A percentile compares a stretch with the other conserved stretches of the same genome.
These are phyloP conservation scores for Parazoanthus darwini DNA, from an alignment of 92 coral and sea anemone genomes.

Conservation along the genomic window DNA sequence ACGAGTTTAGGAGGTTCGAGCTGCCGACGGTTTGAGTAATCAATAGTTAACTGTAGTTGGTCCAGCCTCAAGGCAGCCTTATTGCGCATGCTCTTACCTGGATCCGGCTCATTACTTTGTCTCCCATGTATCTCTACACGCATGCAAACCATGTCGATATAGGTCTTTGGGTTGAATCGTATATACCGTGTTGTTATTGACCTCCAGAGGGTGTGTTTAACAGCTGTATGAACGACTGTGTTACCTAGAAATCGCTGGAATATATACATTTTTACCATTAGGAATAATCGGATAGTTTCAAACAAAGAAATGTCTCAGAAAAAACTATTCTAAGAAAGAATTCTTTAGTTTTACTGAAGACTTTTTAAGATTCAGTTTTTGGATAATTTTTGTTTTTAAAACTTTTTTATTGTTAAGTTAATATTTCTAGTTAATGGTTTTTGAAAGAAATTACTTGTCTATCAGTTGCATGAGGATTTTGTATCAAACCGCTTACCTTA, in stretches of 20 bases:
- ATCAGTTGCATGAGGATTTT: not conserved
- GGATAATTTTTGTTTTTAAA: no score
- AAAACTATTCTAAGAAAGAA: no score
- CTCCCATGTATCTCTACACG: conserved; percentile 41
- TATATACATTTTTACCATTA: no score
- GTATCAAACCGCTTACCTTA: not conserved
- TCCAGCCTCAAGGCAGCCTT: no score
- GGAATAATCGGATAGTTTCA: no score
- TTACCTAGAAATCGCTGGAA: conserved; percentile 25
- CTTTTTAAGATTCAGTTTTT: no score
- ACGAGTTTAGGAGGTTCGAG: no score
- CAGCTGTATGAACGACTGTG: conserved; percentile 20
- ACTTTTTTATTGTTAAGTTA: no score
- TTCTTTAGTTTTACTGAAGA: no score
- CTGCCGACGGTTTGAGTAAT: no score
- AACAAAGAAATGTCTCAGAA: not conserved
- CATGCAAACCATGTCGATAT: conserved; percentile 9
- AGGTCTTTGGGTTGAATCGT: conserved; percentile 17
- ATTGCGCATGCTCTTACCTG: not conserved
- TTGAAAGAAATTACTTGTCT: not conserved
- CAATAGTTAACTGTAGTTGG: no score
- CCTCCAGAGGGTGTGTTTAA: conserved; percentile 17
- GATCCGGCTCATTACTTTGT: conserved; percentile 15
- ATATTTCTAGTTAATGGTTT: no score
- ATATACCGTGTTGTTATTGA: conserved; percentile 13